Percentiles rank a stretch among this genome's conserved stretches.
Evolutionary conservation across 1,140 invertebrate genomes (phyloP).

Genomic region (Formica selysi): DNA sequence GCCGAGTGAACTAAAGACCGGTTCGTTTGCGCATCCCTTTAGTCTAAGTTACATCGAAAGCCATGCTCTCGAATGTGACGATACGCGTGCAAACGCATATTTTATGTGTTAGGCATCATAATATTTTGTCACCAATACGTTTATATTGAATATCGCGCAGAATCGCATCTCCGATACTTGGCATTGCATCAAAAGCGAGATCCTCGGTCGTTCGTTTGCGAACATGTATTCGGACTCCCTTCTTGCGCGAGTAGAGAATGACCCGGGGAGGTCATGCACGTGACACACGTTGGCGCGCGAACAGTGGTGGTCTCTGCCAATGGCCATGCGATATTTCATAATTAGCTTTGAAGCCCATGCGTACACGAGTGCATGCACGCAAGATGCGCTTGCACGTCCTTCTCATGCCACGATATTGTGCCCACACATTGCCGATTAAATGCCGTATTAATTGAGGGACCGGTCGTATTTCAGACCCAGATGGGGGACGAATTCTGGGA

Average conservation of each 20-base stretch:
- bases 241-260: slow-evolving; percentile 30
- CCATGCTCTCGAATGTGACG: not conserved
- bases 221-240: slow-evolving; percentile 5
- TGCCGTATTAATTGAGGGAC: slow-evolving; percentile 79
- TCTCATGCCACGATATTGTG: slow-evolving; percentile 80
- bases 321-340: slow-evolving; percentile 82
- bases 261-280: slow-evolving; percentile 68
- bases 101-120: not conserved
- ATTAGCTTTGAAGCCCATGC: slow-evolving; percentile 80
- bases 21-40: slow-evolving; percentile 98
- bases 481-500: slow-evolving; percentile 61
- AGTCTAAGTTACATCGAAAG: slow-evolving; percentile 88
- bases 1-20: slow-evolving; percentile 99
- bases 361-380: slow-evolving; percentile 55
- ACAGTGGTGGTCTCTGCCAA: slow-evolving; percentile 79
- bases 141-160: not conserved
- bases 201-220: not conserved
- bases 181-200: not conserved
- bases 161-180: not conserved
- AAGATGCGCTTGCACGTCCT: slow-evolving; percentile 63
- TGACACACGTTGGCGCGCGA: slow-evolving; percentile 65
- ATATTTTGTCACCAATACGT: slow-evolving; percentile 12
- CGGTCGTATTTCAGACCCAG: slow-evolving; percentile 79
- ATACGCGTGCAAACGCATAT: not conserved
- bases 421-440: slow-evolving; percentile 83